Conservation (phyloP, 2,888 invertebrate species). For the Xylocampa areola region DNA sequence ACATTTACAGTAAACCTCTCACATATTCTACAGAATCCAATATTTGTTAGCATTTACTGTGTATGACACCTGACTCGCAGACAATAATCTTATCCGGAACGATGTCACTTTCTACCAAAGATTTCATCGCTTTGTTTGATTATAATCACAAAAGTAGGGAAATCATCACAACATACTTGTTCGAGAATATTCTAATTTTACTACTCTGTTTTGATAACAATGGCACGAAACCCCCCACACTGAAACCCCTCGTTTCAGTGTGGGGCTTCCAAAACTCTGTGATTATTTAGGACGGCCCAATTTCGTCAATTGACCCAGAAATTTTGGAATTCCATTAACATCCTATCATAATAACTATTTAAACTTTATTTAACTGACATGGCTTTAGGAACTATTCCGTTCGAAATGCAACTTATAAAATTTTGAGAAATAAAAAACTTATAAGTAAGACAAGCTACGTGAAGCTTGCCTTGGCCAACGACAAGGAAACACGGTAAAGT, state of each 20-base stretch:
- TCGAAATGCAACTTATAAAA: too few relatives aligned
- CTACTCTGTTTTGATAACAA: slow-evolving; percentile 8
- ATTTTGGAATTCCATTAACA: not conserved
- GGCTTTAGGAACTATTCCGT: not conserved
- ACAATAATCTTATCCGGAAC: too few relatives aligned
- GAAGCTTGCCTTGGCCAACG: too few relatives aligned
- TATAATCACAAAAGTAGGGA: not conserved
- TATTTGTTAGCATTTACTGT: too few relatives aligned
- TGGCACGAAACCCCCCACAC: not conserved
- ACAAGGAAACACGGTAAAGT: too few relatives aligned
- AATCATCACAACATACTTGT: not conserved
- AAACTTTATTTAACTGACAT: not conserved
- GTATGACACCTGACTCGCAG: too few relatives aligned
- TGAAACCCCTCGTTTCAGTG: too few relatives aligned
- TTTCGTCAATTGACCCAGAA: slow-evolving; percentile 8
- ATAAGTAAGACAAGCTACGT: too few relatives aligned
- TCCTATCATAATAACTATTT: not conserved
- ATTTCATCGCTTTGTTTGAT: not conserved
- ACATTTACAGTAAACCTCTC: too few relatives aligned
- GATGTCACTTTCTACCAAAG: too few relatives aligned
- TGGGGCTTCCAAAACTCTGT: not conserved
- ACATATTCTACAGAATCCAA: too few relatives aligned
- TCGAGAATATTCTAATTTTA: slow-evolving; percentile 11
- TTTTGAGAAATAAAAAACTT: too few relatives aligned
- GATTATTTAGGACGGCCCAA: not conserved